Percentiles rank a stretch among this genome's conserved stretches.
Evolutionary conservation across 2,797 vertebrate species (phyloP).

Genomic region (Anas bernieri): DNA sequence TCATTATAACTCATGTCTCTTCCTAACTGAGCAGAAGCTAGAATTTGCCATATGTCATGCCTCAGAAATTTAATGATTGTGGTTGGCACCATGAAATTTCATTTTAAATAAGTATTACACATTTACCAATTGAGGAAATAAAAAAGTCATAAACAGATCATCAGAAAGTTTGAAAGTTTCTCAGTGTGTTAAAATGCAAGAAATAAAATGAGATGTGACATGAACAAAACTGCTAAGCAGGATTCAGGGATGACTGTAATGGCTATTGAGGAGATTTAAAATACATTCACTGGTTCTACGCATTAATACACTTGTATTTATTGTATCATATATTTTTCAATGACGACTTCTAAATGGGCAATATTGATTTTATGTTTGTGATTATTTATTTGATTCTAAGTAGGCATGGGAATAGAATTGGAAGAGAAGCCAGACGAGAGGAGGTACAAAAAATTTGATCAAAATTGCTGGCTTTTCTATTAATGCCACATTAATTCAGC

Average conservation of each 20-base stretch:
- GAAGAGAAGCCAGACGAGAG: neutral
- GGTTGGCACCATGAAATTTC: constrained; percentile 18
- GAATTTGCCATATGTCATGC: neutral
- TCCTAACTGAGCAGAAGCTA: constrained; percentile 13
- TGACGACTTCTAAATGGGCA: constrained; percentile 6
- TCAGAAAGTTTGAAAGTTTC: neutral
- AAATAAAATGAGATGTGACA: constrained; percentile 45
- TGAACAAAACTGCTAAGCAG: constrained; percentile 6
- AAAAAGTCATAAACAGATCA: constrained; percentile 43
- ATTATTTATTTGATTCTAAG: constrained; percentile 25
- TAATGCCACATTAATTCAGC: neutral
- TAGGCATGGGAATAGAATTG: neutral
- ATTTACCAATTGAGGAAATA: constrained; percentile 25
- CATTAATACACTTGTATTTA: neutral
- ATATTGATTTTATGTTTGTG: neutral
- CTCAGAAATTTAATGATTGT: neutral
- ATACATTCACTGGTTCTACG: constrained; percentile 32
- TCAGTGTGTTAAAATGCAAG: constrained; percentile 32
- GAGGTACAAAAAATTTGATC: neutral
- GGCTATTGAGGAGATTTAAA: constrained; percentile 24
- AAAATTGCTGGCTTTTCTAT: neutral
- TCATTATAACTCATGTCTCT: neutral
- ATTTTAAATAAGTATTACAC: constrained; percentile 58
- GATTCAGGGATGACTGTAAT: constrained; percentile 26
- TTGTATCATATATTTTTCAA: neutral